Conservation (phyloP, 2,797 vertebrate species). For the Acridotheres tristis region DNA sequence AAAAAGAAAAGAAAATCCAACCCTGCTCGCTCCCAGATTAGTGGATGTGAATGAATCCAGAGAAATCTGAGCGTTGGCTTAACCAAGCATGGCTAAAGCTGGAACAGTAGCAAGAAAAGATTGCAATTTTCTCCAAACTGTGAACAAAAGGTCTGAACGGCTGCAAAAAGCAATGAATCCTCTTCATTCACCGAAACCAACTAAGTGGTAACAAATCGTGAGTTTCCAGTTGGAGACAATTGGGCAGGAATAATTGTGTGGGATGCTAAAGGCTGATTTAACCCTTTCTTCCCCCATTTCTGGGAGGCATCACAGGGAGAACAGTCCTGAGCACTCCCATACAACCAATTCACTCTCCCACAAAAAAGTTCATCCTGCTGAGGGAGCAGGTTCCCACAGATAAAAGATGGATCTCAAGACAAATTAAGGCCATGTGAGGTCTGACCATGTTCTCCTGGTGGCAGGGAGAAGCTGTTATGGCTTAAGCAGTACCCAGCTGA, state of each 20-base stretch:
- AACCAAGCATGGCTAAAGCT: conserved; percentile 68
- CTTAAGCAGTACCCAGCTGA: conserved; percentile 19
- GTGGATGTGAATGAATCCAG: background rate
- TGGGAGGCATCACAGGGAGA: background rate
- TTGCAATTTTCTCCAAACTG: conserved; percentile 46
- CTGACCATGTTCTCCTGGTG: conserved; percentile 32
- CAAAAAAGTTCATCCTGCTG: conserved; percentile 45
- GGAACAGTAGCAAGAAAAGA: conserved; percentile 64
- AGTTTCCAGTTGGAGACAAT: conserved; percentile 38
- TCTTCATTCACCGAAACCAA: conserved; percentile 57
- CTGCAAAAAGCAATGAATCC: conserved; percentile 30
- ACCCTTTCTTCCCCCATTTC: background rate
- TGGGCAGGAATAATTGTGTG: background rate
- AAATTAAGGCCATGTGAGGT: conserved; percentile 44
- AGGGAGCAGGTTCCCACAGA: conserved; percentile 48
- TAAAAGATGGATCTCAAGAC: conserved; percentile 44
- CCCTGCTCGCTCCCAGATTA: background rate
- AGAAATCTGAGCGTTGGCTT: background rate
- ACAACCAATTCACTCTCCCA: conserved; percentile 34
- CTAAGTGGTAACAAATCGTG: conserved; percentile 63
- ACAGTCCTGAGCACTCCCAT: background rate
- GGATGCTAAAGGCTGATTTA: conserved; percentile 9
- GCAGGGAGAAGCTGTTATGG: conserved; percentile 9
- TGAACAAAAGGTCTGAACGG: conserved; percentile 23
- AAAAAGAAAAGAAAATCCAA: background rate